These are phyloP conservation scores for Phalacrocorax aristotelis DNA, from an alignment of 2,113 vertebrate genomes.

Conservation along the genomic window DNA sequence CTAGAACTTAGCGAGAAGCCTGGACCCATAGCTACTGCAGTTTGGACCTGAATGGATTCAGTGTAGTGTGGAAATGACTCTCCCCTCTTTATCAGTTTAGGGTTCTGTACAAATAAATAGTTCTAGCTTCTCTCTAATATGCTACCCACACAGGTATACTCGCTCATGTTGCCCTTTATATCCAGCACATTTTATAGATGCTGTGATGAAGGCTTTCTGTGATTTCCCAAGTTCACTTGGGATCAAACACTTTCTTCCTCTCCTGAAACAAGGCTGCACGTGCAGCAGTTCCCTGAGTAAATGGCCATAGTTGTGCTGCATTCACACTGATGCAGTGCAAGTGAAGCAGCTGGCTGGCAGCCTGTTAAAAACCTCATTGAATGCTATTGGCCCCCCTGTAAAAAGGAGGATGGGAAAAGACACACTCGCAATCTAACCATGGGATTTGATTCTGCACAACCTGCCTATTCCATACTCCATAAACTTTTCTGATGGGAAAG, in stretches of 20 bases:
- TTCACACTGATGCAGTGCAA: not conserved
- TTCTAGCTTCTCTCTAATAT: not conserved
- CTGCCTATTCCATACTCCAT: not conserved
- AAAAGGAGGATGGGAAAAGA: not conserved
- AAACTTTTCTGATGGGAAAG: not conserved
- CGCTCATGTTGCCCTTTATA: not conserved
- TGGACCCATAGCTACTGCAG: not conserved
- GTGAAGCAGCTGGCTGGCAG: not conserved
- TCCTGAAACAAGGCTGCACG: not conserved
- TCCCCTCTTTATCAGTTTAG: not conserved
- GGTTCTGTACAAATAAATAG: not conserved
- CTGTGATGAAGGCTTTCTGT: not conserved
- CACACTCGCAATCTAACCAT: not conserved
- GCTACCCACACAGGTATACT: not conserved
- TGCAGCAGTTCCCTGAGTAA: not conserved
- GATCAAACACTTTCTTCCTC: not conserved
- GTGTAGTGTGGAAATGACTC: accelerated
- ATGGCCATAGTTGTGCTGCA: not conserved
- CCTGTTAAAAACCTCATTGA: not conserved
- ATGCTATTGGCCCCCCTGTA: not conserved
- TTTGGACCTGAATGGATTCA: not conserved
- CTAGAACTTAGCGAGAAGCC: not conserved
- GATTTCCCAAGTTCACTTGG: not conserved
- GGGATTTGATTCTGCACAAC: not conserved
- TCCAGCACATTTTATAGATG: not conserved